Base-by-base conservation (phyloP, 2,888 invertebrate genomes). In the Brenthis ino region DNA sequence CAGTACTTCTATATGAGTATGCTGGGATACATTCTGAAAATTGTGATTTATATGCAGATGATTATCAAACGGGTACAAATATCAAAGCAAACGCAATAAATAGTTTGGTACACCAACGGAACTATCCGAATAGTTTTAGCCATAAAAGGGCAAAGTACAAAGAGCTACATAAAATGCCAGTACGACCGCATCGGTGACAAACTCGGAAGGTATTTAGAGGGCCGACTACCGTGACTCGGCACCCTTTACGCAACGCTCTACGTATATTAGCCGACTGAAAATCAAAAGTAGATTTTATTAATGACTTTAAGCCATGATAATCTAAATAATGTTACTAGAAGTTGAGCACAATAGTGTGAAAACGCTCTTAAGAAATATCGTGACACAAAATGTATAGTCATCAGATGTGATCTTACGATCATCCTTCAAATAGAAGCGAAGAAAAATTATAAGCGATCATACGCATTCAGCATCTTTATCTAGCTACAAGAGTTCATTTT, bases 401-500 rank as follows among this genome's bases (percentile, higher is more conserved):
- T 87, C 90, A 91, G 91, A 91, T 90, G 91, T 86, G 85, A 87
- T 88, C 85, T 80, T 75, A 72, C 79, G 80, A 83, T 87, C 88
- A 91, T 91, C 85, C 79, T 86, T 90, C 89, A 91, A 88, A 88
- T 85, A 82, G 81, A 85, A 82, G 78, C 74, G 82, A 82, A 85
- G 91, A 91, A 92, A 92, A 91, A 91, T 91, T 89, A 89, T 88
- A 88, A 89, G 85, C 89, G 87, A 91, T 88, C 88, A 86, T 83
- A 80, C 86, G 88, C 91, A 89, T 90, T 91, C 89, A 90, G 90
- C 84, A 90, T 90, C 91, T 91, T 91, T 91, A 92, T 92, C 93
- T 93, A 82, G 79, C 83, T 90, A 89, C 92, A 91, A 92, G 91
- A 92, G 93, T 93, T 93, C 93, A 93, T 93, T 93, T 93, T 91